Evolutionary conservation across 2,797 vertebrate genomes (phyloP).

Genomic region (Malurus leucopterus): DNA sequence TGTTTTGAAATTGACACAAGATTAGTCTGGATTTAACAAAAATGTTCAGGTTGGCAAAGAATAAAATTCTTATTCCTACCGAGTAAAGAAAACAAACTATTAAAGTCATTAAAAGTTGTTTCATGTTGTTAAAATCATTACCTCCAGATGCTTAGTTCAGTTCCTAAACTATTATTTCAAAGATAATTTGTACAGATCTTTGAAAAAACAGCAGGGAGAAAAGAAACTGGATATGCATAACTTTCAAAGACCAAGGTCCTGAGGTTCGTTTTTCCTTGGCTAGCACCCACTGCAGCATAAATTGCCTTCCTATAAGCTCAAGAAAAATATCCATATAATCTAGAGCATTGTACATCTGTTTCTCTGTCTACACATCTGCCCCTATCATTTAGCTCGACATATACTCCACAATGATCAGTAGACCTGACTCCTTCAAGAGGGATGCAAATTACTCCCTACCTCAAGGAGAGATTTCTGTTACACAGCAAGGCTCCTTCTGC

Average conservation of each 20-base stretch:
- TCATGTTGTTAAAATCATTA: not conserved
- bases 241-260: not conserved
- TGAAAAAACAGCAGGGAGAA: not conserved
- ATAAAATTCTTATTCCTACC: not conserved
- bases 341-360: not conserved
- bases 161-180: not conserved
- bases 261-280: not conserved
- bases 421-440: not conserved
- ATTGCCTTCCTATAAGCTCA: not conserved
- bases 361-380: not conserved
- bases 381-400: not conserved
- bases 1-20: slow-evolving; percentile 7
- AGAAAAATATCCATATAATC: not conserved
- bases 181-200: not conserved
- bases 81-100: not conserved
- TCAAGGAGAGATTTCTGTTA: not conserved
- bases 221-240: not conserved
- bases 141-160: not conserved
- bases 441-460: not conserved
- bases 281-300: not conserved
- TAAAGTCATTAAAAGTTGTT: not conserved
- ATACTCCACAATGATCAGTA: not conserved
- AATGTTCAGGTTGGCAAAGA: slow-evolving; percentile 6
- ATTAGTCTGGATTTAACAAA: slow-evolving; percentile 2
- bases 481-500: not conserved